These are phyloP conservation scores for Hoplostethus mediterraneus DNA, from an alignment of 2,797 vertebrate species.

Conservation along the genomic window DNA sequence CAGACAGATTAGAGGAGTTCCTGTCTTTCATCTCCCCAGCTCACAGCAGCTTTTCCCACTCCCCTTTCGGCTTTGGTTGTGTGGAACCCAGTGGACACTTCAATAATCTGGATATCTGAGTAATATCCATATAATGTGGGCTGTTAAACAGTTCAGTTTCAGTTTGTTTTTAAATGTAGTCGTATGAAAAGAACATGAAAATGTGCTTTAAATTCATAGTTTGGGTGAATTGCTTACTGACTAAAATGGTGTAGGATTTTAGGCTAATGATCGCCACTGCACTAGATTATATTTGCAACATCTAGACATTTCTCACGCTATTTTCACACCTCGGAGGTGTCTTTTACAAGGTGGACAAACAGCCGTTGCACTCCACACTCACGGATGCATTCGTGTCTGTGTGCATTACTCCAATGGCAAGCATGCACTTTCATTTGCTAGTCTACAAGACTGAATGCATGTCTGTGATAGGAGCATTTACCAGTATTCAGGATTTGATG, in stretches of 20 bases:
- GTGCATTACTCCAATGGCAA: no score
- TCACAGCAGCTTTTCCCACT: conserved; percentile 63
- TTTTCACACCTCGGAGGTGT: no score
- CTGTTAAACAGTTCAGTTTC: not conserved
- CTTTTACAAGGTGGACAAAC: no score
- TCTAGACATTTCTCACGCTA: not conserved
- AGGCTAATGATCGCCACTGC: not conserved
- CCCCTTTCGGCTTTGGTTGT: conserved; percentile 22
- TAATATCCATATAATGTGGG: not conserved
- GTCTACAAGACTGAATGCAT: not conserved
- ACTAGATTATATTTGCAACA: not conserved
- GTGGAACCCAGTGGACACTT: conserved; percentile 26
- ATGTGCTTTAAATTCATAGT: not conserved
- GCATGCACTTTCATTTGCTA: no score
- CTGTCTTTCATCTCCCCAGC: conserved; percentile 71
- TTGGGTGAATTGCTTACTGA: not conserved
- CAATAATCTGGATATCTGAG: conserved; percentile 10
- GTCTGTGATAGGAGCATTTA: no score
- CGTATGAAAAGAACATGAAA: not conserved
- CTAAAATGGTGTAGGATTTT: not conserved
- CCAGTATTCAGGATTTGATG: no score
- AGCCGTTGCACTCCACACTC: no score
- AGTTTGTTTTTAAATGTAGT: not conserved
- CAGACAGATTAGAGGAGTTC: conserved; percentile 72
- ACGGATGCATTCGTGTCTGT: no score